Base-by-base conservation (phyloP, 2,797 vertebrate species). In the Eulemur albifrons region DNA sequence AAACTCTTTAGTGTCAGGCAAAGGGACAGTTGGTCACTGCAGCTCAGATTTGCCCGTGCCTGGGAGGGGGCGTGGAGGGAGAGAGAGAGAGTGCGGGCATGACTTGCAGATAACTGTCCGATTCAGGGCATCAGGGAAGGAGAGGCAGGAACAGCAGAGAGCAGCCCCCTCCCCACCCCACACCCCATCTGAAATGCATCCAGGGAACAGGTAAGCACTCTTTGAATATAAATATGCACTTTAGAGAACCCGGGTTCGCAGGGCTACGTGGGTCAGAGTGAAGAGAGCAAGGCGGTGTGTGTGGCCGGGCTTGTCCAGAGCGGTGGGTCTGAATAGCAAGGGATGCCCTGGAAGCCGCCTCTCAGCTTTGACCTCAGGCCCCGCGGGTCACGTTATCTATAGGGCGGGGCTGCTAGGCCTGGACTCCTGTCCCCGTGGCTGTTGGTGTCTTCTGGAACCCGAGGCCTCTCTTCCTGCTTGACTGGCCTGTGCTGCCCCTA, bases 381-480 rank as follows among this genome's bases (percentile, higher is more conserved):
- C 40, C 2, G 0, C 0, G 10, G n/a, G 5, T 38, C 57, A 1
- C 14, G 0, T 11, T 10, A 5, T 4, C 50, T 2, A 5, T 0
- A 15, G 11, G 63, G 17, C 8, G 17, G n/a, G 20, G 18, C 11
- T 38, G n/a, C 50, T 0, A 0, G 11, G 2, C 8, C 15, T 12
- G 3, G 9, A 0, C 2, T 21, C 20, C 43, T 4, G 9, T 11
- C 21, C 69, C 12, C 0, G 5, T 17, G 57, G n/a, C 54, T 35
- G 27, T 13, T 5, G 13, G 3, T 0, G 4, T 15, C 30, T 57
- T 48, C 43, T 2, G 25, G 87, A 69, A 67, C 11, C 1, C 13
- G 30, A 59, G 25, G 27, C 23, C 43, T 84, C 57, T 63, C 40
- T 57, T 54, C 18, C 13, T 12, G 12, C 7, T 9, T 18, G 63